Conservation (phyloP, 2,797 vertebrate genomes). For the Lagorchestes hirsutus region DNA sequence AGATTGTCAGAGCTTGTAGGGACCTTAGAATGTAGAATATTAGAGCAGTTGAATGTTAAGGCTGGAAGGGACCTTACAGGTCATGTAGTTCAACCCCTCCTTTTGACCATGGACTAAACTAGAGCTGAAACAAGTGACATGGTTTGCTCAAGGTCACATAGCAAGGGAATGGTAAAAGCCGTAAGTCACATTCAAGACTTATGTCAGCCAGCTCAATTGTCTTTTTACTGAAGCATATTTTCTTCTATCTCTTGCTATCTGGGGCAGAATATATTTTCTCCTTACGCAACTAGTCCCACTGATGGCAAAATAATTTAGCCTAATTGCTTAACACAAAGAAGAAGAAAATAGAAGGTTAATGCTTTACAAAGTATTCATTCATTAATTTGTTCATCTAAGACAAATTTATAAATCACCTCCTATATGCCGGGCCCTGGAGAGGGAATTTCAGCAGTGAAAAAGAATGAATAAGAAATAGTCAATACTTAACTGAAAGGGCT, state of each 20-base stretch:
- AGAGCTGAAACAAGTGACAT: neutral
- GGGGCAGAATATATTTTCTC: slow-evolving; percentile 56
- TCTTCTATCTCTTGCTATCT: neutral
- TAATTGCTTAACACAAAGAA: slow-evolving; percentile 25
- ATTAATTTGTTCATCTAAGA: neutral
- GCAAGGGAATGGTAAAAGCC: neutral
- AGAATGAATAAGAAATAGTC: neutral
- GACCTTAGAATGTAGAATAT: neutral
- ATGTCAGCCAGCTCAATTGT: neutral
- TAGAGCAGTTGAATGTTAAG: neutral
- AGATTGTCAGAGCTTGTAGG: neutral
- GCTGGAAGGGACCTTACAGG: neutral
- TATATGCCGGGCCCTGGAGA: neutral
- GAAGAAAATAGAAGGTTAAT: neutral
- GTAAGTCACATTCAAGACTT: neutral
- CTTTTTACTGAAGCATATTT: neutral
- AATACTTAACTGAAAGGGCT: neutral
- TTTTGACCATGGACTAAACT: neutral
- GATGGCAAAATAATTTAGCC: slow-evolving; percentile 19
- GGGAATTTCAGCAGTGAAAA: neutral
- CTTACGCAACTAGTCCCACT: neutral
- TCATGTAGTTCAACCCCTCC: neutral
- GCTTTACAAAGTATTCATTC: neutral
- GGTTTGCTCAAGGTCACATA: neutral
- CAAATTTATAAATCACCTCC: neutral